These are phyloP conservation scores for Diorhabda elongata DNA, from an alignment of 1,140 invertebrate genomes.

Conservation along the genomic window DNA sequence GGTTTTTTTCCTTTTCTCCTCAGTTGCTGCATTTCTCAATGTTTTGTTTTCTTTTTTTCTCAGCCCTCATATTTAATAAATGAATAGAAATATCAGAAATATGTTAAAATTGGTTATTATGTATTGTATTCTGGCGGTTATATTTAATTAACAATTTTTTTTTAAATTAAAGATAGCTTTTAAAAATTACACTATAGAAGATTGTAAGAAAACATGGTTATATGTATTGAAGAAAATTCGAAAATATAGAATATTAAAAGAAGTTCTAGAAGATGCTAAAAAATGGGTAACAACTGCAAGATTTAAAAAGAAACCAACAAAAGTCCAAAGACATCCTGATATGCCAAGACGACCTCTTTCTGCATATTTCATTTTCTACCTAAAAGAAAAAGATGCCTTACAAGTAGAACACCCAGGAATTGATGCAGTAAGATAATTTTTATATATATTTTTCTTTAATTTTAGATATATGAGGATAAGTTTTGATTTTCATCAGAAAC, in stretches of 20 bases:
- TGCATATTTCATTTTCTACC: constrained; percentile 51
- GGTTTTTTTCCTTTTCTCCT: too few species aligned
- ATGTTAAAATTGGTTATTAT: background rate
- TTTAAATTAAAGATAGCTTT: constrained; percentile 40
- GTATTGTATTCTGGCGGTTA: background rate
- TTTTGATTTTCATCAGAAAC: too few species aligned
- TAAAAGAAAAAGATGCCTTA: constrained; percentile 49
- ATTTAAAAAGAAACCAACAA: constrained; percentile 39
- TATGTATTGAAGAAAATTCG: constrained; percentile 46
- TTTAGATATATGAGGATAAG: too few species aligned
- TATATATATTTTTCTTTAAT: background rate
- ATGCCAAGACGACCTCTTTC: constrained; percentile 51
- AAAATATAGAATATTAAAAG: constrained; percentile 48
- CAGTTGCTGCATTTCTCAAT: too few species aligned
- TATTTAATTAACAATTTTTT: background rate
- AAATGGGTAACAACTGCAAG: constrained; percentile 48
- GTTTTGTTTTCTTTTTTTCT: background rate
- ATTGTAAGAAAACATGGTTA: constrained; percentile 50
- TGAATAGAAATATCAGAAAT: background rate
- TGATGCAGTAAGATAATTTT: constrained; percentile 40
- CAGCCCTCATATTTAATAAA: background rate
- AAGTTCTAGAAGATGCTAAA: constrained; percentile 51
- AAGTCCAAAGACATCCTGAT: constrained; percentile 49
- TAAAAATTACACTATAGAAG: constrained; percentile 44
- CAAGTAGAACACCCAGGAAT: constrained; percentile 47